Percentiles rank a stretch among this genome's conserved stretches.
These are phyloP conservation scores for Netelia inedita DNA, from an alignment of 2,888 invertebrate species.

Conservation along the genomic window DNA sequence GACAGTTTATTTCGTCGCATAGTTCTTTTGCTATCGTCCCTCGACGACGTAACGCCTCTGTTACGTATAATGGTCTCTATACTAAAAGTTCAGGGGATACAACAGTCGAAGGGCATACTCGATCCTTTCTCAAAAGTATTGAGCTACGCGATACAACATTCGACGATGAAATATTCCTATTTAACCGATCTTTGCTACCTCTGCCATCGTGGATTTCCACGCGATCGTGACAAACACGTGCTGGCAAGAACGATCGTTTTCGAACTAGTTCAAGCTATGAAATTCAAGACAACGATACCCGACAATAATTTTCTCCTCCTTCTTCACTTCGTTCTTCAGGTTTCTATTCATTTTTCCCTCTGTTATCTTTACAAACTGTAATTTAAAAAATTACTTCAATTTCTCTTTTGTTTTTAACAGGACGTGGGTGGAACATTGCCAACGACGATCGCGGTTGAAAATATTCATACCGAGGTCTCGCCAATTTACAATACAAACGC, in stretches of 20 bases:
- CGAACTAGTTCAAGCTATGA: slow-evolving; percentile 97
- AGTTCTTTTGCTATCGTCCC: slow-evolving; percentile 89
- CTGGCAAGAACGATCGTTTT: slow-evolving; percentile 96
- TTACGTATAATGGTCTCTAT: slow-evolving; percentile 92
- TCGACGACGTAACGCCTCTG: slow-evolving; percentile 90
- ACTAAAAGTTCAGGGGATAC: slow-evolving; percentile 94
- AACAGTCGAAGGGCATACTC: slow-evolving; percentile 93
- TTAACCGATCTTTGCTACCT: slow-evolving; percentile 95
- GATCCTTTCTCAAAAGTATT: slow-evolving; percentile 98
- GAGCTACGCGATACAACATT: slow-evolving; percentile 96
- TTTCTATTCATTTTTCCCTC: slow-evolving; percentile 2
- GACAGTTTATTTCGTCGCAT: slow-evolving; percentile 94
- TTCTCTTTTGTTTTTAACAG: slow-evolving; percentile 80
- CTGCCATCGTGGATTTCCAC: slow-evolving; percentile 94
- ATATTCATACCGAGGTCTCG: slow-evolving; percentile 83
- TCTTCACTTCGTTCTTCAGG: slow-evolving; percentile 95
- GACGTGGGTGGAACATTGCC: slow-evolving; percentile 96
- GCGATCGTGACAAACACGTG: slow-evolving; percentile 97
- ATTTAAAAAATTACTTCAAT: not conserved
- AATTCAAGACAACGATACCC: slow-evolving; percentile 97
- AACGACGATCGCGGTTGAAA: slow-evolving; percentile 90
- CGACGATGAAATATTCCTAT: slow-evolving; percentile 91
- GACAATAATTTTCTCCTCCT: slow-evolving; percentile 97
- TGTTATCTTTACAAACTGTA: not conserved
- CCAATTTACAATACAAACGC: slow-evolving; percentile 92